Evolutionary conservation across 2,888 invertebrate species (phyloP).

Genomic region (Napeogenes inachia): DNA sequence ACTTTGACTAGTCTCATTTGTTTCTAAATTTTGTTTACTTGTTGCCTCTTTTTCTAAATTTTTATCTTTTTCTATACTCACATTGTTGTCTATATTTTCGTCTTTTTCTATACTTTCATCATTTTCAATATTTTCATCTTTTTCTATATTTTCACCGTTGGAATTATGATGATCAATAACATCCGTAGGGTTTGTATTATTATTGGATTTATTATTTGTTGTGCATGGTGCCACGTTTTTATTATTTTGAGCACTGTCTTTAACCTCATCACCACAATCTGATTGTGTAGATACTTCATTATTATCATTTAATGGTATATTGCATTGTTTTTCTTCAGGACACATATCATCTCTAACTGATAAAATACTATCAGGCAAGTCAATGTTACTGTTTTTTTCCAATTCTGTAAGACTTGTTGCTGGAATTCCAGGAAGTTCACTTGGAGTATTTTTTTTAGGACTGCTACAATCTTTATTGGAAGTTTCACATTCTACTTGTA

Average conservation of each 20-base stretch:
- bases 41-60: neutral
- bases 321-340: neutral
- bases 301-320: neutral
- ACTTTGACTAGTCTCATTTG: conserved; percentile 19
- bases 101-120: conserved; percentile 3
- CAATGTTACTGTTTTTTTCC: neutral
- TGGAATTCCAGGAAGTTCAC: neutral
- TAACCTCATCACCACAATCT: neutral
- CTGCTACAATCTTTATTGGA: conserved; percentile 7
- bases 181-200: conserved; percentile 16
- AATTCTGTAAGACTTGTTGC: neutral
- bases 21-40: conserved; percentile 15
- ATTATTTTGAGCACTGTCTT: conserved; percentile 2
- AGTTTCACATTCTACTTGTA: neutral
- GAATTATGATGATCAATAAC: neutral
- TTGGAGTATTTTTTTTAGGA: conserved; percentile 14
- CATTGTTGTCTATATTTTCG: too few relatives aligned
- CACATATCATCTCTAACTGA: too few relatives aligned
- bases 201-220: conserved; percentile 19
- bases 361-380: neutral
- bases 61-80: neutral
- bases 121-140: neutral
- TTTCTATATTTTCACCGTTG: neutral
- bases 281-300: neutral
- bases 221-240: conserved; percentile 2